phyloP scores from a whole-genome alignment of 37 sponge, comb jelly and placozoan genomes.

The Chondrilla cf. caribensis region DNA sequence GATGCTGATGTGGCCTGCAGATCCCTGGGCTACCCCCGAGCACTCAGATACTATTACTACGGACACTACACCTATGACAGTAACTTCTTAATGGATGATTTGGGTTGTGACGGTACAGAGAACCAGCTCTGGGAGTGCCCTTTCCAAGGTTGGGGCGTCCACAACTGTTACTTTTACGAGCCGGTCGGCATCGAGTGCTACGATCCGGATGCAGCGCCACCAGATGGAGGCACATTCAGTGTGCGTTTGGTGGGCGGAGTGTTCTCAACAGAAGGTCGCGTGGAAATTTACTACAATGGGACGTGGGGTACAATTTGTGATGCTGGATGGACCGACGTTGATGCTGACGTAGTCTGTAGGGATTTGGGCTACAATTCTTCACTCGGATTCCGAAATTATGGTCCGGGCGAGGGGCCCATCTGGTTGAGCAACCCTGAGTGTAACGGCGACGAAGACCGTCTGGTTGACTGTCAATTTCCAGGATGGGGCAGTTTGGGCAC shows the following conservation, averaged over 20 bases:
- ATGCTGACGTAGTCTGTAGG: slow-evolving; percentile 11
- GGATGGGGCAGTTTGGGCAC: slow-evolving; percentile 12
- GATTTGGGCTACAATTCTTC: slow-evolving; percentile 9
- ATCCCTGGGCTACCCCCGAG: slow-evolving; percentile 10
- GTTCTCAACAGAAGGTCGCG: neutral
- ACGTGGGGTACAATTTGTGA: slow-evolving; percentile 26
- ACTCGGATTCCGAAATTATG: neutral
- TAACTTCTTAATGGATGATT: slow-evolving; percentile 28
- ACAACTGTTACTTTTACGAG: slow-evolving; percentile 25
- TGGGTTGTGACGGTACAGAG: slow-evolving; percentile 29
- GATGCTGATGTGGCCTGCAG: slow-evolving; percentile 28
- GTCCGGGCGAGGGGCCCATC: slow-evolving; percentile 4
- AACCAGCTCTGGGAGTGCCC: slow-evolving; percentile 23
- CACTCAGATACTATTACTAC: neutral
- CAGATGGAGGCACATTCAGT: neutral
- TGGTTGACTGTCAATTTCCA: slow-evolving; percentile 14
- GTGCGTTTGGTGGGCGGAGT: slow-evolving; percentile 30
- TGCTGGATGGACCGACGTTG: slow-evolving; percentile 2
- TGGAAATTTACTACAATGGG: slow-evolving; percentile 14
- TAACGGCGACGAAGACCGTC: slow-evolving; percentile 18
- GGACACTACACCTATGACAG: slow-evolving; percentile 11
- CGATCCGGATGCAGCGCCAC: neutral
- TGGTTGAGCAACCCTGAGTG: slow-evolving; percentile 37
- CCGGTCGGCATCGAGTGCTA: slow-evolving; percentile 18
- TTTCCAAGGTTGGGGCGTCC: slow-evolving; percentile 2